Evolutionary conservation across 1,140 invertebrate species (phyloP), one percentile per base, ranked within the genome.

Genomic region (Melipona quadrifasciata): DNA sequence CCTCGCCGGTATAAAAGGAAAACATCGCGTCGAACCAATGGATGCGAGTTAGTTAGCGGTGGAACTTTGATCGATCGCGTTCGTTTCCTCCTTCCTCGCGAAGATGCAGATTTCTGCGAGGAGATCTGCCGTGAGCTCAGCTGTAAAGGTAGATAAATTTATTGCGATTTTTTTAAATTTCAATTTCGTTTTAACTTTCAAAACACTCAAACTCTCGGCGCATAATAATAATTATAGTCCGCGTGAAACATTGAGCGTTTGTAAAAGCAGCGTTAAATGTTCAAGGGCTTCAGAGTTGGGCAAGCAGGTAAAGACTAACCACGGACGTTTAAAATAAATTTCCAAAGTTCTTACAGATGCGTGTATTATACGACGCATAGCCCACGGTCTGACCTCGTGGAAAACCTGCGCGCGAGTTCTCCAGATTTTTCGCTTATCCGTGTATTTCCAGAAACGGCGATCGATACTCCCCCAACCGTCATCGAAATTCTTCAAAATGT

Each of bases 1-100:
- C 47, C 10, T 65, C 57, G 8, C 3, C 51, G 51, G 34, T 34
- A 39, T 21, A 65, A 39, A 82, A 51, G 74, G 39, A 74, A 39
- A 68, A 68, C 65, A 57, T 70, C 74, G 34, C n/a, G 65, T 31
- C n/a, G 65, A 57, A 31, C 57, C 64, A 47, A 68, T 68, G 73
- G 34, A 57, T 47, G 21, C 64, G 21, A 82, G n/a, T 82, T 77
- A 57, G 61, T 14, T 10, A 24, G 70, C 16, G 16, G 57, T 12
- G 2, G 1, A 53, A 64, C n/a, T 31, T 55, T 64, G 24, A 58
- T 47, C 68, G 34, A 76, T 68, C 68, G 27, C 34, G n/a, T 27
- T 61, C 68, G 17, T 5, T n/a, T 3, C 55, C 27, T 17, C 10
- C 65, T 51, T 24, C 21, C 11, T n/a, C 24, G 17, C 21, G 11